Base-by-base conservation (phyloP, 2,888 invertebrate species). In the Scaptomyza polygonia region DNA sequence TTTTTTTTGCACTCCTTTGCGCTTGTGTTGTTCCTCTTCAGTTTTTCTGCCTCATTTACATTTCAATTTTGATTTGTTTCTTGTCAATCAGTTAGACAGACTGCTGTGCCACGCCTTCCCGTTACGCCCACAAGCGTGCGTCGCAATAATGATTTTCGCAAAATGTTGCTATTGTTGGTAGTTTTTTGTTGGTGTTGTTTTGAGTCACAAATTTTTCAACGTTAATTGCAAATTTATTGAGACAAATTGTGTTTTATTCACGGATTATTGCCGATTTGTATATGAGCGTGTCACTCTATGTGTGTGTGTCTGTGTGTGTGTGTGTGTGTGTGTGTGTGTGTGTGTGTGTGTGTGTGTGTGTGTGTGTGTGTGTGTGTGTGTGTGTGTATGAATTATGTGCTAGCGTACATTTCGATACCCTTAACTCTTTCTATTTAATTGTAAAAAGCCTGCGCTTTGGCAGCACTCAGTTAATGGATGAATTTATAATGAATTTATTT, bases 211-310 rank as follows among this genome's bases (percentile, higher is more conserved):
- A 67, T 67, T 79, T 78, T 80, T 69, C 70, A 79, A 78, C 79
- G 66, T 77, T 83, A 83, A 83, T 87, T 83, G 82, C 82, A 87
- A 87, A 87, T 83, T 87, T 87, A 87, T 83, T 87, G 79, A 83
- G 87, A 83, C 83, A 83, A 83, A 78, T 78, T 79, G 73, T 79
- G 57, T 68, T 79, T 78, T 70, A 77, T 78, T 77, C 73, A 54
- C 63, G 65, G 55, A 79, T 77, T 79, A 78, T 71, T 71, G 70
- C 58, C 67, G 49, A 30, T 30, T 45, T 32, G 16, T 27, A 14
- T 45, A n/a, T 40, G 25, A 4, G 4, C 30, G 8, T 16, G n/a
- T n/a, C n/a, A n/a, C n/a, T n/a, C n/a, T n/a, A 14, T 40, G 16
- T 43, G 1, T 14, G 45, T 51, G 16, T 14, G 25, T 34, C 9